Evolutionary conservation across 1,140 invertebrate species (phyloP).

Genomic region (Myzus persicae): DNA sequence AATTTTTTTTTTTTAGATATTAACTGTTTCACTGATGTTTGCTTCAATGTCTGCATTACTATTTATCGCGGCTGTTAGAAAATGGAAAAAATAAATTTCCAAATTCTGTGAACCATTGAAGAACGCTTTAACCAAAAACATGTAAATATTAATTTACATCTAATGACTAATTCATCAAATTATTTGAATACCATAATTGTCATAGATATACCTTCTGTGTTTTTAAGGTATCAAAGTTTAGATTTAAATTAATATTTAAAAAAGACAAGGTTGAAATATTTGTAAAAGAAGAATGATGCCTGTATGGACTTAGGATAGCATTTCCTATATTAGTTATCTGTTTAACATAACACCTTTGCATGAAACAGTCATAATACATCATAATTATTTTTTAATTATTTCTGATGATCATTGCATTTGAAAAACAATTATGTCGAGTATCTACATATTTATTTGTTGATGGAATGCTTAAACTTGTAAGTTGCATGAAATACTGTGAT

Average conservation of each 20-base stretch:
- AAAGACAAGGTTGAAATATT: neutral
- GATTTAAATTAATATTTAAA: too few species aligned
- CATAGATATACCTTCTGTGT: too few species aligned
- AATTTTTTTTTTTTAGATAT: conserved; percentile 32
- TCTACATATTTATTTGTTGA: too few species aligned
- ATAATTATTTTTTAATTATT: too few species aligned
- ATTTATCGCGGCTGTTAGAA: neutral
- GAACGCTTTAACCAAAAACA: neutral
- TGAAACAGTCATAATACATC: too few species aligned
- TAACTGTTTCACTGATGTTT: conserved; percentile 25
- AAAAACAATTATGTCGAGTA: too few species aligned
- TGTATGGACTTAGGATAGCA: neutral
- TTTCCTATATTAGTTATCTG: neutral
- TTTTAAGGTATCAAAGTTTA: too few species aligned
- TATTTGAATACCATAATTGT: too few species aligned
- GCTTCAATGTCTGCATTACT: neutral
- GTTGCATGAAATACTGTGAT: neutral
- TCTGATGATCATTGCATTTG: too few species aligned
- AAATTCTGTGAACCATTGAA: neutral
- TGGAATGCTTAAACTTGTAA: too few species aligned
- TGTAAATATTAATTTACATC: too few species aligned
- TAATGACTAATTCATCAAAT: too few species aligned
- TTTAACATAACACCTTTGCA: neutral
- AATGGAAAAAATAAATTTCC: neutral
- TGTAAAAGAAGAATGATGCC: neutral